phyloP scores from a whole-genome alignment of 2,113 vertebrate genomes.

The Sander lucioperca region DNA sequence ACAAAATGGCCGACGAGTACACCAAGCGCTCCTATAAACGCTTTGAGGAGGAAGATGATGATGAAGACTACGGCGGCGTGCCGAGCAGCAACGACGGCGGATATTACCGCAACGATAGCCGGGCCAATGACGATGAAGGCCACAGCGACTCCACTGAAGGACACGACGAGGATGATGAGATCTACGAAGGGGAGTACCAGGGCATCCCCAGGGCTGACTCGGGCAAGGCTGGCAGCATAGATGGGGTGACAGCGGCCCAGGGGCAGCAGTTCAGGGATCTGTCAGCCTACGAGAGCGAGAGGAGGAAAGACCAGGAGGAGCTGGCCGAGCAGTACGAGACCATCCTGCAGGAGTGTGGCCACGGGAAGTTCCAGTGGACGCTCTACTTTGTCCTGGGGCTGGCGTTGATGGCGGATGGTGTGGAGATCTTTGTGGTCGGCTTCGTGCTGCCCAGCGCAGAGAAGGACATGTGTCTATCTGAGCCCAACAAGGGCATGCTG shows the following conservation, averaged over 20 bases:
- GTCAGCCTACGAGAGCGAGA: conserved; percentile 84
- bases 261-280: conserved; percentile 85
- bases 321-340: conserved; percentile 95
- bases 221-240: conserved; percentile 79
- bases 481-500: conserved; percentile 99
- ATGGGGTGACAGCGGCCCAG: conserved; percentile 64
- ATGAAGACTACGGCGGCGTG: conserved; percentile 87
- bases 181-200: conserved; percentile 98
- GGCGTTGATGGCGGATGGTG: conserved; percentile 96
- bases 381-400: conserved; percentile 97
- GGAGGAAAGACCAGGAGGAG: conserved; percentile 92
- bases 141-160: conserved; percentile 98
- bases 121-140: conserved; percentile 89
- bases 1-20: conserved; percentile 93
- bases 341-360: conserved; percentile 96
- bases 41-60: conserved; percentile 95
- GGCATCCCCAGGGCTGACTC: conserved; percentile 95
- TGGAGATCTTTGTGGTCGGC: conserved; percentile 97
- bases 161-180: conserved; percentile 97
- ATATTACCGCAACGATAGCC: conserved; percentile 89
- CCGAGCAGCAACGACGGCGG: conserved; percentile 80
- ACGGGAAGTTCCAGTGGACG: conserved; percentile 97
- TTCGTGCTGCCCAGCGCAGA: conserved; percentile 97
- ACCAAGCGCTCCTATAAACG: conserved; percentile 94
- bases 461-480: conserved; percentile 98